phyloP scores from a whole-genome alignment of 2,888 invertebrate species.

The Myathropa florea region DNA sequence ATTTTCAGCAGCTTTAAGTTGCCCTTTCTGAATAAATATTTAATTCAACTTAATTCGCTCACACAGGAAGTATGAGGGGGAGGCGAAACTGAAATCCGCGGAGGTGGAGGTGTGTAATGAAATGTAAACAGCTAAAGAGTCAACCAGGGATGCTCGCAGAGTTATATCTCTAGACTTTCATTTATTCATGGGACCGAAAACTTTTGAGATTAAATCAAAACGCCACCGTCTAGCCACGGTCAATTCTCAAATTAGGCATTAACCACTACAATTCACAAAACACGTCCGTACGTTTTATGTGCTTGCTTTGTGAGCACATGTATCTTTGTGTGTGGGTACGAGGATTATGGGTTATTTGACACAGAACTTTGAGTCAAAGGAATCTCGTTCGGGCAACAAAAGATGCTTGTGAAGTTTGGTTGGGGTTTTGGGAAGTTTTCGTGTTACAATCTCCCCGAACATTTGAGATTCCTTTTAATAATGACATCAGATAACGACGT shows the following conservation, averaged over 20 bases:
- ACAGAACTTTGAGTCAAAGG: not conserved
- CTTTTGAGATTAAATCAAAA: not conserved
- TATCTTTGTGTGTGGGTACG: not conserved
- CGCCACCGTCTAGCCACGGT: not conserved
- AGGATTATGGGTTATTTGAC: not conserved
- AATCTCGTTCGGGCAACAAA: not conserved
- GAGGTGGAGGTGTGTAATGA: not conserved
- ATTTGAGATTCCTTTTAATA: not conserved
- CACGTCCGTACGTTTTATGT: not conserved
- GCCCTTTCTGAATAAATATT: slow-evolving; percentile 9
- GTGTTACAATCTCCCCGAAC: not conserved
- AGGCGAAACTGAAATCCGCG: not conserved
- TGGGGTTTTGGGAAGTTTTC: not conserved
- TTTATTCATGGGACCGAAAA: not conserved
- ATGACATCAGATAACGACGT: not conserved
- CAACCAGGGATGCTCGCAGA: too few relatives aligned
- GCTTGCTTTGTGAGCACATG: not conserved
- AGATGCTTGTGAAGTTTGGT: not conserved
- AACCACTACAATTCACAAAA: not conserved
- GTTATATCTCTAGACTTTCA: not conserved
- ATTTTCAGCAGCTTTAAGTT: slow-evolving; percentile 32
- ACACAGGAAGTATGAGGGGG: not conserved
- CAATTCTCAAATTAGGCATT: not conserved
- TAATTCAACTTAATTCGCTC: not conserved
- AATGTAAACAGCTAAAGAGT: not conserved